A percentile compares a stretch with the other conserved stretches of the same genome.
Conservation (phyloP, 1,140 invertebrate genomes). For the Brachionus plicatilis region DNA sequence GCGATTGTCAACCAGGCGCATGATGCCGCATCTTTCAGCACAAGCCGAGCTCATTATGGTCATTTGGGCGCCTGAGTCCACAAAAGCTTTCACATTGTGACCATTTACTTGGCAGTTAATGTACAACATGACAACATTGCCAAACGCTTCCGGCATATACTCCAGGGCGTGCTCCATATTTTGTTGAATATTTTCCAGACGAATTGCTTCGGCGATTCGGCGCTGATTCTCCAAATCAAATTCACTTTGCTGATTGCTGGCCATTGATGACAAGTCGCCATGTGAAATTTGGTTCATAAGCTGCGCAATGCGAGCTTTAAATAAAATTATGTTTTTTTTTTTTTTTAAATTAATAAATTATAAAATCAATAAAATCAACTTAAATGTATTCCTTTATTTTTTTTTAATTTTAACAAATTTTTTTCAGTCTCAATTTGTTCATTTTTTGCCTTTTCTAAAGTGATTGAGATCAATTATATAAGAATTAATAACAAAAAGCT, state of each 20-base stretch:
- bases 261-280: conserved; percentile 1
- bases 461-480: too few relatives aligned
- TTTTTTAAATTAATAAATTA: background rate
- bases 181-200: conserved; percentile 81
- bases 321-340: background rate
- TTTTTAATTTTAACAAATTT: background rate
- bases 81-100: conserved; percentile 90
- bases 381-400: background rate
- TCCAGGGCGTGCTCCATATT: conserved; percentile 99
- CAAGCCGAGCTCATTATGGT: conserved; percentile 59
- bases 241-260: background rate
- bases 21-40: conserved; percentile 81
- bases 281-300: conserved; percentile 32
- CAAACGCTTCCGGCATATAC: conserved; percentile 93
- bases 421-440: background rate
- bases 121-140: conserved; percentile 92
- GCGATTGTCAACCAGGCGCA: conserved; percentile 83
- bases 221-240: conserved; percentile 20
- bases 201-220: conserved; percentile 10
- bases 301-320: background rate
- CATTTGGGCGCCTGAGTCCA: conserved; percentile 72
- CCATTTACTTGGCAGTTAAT: conserved; percentile 91
- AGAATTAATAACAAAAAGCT: too few relatives aligned
- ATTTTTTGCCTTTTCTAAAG: too few relatives aligned
- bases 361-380: background rate